Conservation (phyloP, 37 sponge, comb jelly and placozoan species). For the Lycopodina hypogea region DNA sequence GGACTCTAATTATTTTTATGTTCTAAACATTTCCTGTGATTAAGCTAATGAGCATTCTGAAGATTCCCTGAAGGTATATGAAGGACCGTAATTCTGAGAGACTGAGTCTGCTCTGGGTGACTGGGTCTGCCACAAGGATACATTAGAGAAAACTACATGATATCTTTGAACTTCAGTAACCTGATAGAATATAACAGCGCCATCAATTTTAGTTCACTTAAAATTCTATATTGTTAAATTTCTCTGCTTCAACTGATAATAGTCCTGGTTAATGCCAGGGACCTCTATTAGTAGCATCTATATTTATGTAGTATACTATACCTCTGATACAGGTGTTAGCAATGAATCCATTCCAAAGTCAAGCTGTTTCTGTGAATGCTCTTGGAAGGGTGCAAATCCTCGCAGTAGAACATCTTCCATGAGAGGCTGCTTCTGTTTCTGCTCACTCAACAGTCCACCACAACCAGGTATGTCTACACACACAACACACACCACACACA, state of each 20-base stretch:
- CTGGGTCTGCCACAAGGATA: too few relatives aligned
- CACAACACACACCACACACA: background rate
- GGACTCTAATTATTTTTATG: too few relatives aligned
- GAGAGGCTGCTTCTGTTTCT: conserved; percentile 26
- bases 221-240: too few relatives aligned
- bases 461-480: background rate
- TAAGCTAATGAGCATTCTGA: too few relatives aligned
- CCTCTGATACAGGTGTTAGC: background rate
- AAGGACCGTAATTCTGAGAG: too few relatives aligned
- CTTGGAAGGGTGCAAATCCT: conserved; percentile 72
- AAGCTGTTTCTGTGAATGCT: conserved; percentile 24
- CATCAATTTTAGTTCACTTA: too few relatives aligned
- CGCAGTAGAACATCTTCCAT: conserved; percentile 59
- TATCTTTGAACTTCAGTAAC: too few relatives aligned
- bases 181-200: too few relatives aligned
- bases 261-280: background rate
- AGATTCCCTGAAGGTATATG: too few relatives aligned
- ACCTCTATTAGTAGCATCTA: background rate
- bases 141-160: too few relatives aligned
- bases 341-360: background rate
- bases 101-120: too few relatives aligned
- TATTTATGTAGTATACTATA: background rate
- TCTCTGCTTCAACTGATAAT: background rate
- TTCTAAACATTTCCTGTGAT: too few relatives aligned
- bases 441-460: background rate